These are phyloP conservation scores for Heliconius hewitsoni DNA, from an alignment of 1,140 invertebrate genomes.

Conservation along the genomic window DNA sequence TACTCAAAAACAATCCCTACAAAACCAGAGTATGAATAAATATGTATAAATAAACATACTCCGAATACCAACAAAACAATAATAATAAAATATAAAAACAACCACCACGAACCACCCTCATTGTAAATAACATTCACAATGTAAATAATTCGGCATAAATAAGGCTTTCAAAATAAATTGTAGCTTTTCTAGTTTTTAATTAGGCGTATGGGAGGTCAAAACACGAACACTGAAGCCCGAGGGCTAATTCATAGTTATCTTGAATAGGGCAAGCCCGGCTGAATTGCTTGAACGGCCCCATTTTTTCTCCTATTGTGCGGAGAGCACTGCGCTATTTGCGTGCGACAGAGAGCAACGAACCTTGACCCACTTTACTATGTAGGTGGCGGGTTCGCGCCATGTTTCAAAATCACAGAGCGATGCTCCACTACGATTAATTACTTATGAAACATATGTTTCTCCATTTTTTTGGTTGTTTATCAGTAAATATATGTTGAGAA, in stretches of 20 bases:
- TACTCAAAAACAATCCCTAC: too few relatives aligned
- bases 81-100: not conserved
- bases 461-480: not conserved
- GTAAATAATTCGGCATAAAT: not conserved
- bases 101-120: not conserved
- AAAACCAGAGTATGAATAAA: not conserved
- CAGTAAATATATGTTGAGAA: not conserved
- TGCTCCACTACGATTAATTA: not conserved
- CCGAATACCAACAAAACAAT: not conserved
- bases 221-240: constrained; percentile 22
- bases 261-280: constrained; percentile 13
- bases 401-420: constrained; percentile 16
- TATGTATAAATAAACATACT: not conserved
- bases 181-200: constrained; percentile 17
- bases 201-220: constrained; percentile 16
- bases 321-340: constrained; percentile 43
- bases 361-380: constrained; percentile 44
- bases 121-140: not conserved
- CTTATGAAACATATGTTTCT: not conserved
- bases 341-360: constrained; percentile 40
- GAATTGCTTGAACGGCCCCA: constrained; percentile 29
- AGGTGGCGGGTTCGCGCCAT: constrained; percentile 29
- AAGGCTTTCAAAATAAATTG: constrained; percentile 7
- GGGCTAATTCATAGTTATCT: constrained; percentile 32
- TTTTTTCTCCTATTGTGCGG: constrained; percentile 33